Percentiles rank a stretch among this genome's conserved stretches.
phyloP scores from a whole-genome alignment of 2,113 vertebrate genomes.

The Orthonyx spaldingii region DNA sequence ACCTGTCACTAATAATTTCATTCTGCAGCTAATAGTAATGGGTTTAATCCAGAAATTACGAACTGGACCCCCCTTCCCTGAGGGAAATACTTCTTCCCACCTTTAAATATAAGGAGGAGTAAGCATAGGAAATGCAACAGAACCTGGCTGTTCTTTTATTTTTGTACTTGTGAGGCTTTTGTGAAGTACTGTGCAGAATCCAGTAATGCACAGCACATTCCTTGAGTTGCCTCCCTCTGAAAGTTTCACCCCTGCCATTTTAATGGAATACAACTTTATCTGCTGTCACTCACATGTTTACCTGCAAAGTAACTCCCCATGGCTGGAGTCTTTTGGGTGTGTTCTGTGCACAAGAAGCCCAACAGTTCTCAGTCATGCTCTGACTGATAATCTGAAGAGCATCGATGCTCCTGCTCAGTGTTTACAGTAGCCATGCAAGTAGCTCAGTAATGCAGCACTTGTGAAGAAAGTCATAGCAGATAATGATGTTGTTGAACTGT shows the following conservation, averaged over 20 bases:
- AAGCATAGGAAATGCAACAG: background rate
- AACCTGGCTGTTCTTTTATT: background rate
- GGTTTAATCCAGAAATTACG: constrained; percentile 70
- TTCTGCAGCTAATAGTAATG: constrained; percentile 65
- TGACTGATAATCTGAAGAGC: background rate
- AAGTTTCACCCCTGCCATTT: background rate
- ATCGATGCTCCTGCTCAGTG: background rate
- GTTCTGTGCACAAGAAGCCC: background rate
- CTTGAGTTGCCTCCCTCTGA: background rate
- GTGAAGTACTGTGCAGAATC: background rate
- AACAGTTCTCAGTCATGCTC: background rate
- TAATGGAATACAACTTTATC: background rate
- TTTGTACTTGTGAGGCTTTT: background rate
- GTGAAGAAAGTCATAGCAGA: background rate
- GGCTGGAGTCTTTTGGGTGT: background rate
- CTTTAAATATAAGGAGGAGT: background rate
- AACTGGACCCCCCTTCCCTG: constrained; percentile 41
- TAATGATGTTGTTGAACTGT: background rate
- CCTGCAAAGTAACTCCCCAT: background rate
- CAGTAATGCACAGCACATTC: background rate
- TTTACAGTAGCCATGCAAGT: background rate
- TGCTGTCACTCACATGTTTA: background rate
- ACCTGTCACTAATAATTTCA: constrained; percentile 77
- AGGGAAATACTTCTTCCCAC: constrained; percentile 49
- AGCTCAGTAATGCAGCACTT: background rate